Evolutionary conservation across 2,113 vertebrate genomes (phyloP), one percentile per base, ranked within the genome.

Genomic region (Pteropus alecto): DNA sequence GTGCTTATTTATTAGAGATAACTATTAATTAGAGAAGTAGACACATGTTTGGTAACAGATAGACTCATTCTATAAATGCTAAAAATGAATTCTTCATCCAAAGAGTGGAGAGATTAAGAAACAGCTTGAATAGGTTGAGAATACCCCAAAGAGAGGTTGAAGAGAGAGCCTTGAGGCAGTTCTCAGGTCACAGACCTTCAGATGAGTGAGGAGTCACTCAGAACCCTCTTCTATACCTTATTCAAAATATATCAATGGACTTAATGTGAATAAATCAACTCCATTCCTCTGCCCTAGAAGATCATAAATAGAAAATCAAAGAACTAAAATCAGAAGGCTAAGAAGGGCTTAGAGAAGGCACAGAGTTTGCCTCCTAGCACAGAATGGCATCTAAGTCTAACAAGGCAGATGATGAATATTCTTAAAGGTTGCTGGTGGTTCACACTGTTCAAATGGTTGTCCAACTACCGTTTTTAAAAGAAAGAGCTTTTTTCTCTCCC

Each of bases 241-340:
- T 95, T 97, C 92, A 96, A 96, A 97, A 94, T 92, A 81, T 96
- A 96, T 93, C 94, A 94, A 68, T 93, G 78, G 95, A 78, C 76
- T 94, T 97, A 94, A 96, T 95, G 76, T 96, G 97, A 97, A 95
- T 97, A 98, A 97, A 94, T 96, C 95, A 95, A 76, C 33, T 93
- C 33, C 12, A n/a, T 79, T 97, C n/a, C 54, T 93, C 63, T 96
- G 73, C 35, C 35, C 22, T 93, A 35, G 38, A 94, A 96, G 93
- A 97, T 95, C 97, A 97, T 95, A 98, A 96, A 96, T 85, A 95
- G 93, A 81, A 93, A 96, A 97, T 97, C 97, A 98, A 97, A 98
- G 93, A 67, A 63, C 22, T 84, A 87, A 92, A 97, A 95, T 95
- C 96, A 97, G 87, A 97, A 60, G 68, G 46, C 63, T 95, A 77